Evolutionary conservation across 1,140 invertebrate genomes (phyloP), one percentile per base, ranked within the genome.

Genomic region (Geopemphigus sp.): DNA sequence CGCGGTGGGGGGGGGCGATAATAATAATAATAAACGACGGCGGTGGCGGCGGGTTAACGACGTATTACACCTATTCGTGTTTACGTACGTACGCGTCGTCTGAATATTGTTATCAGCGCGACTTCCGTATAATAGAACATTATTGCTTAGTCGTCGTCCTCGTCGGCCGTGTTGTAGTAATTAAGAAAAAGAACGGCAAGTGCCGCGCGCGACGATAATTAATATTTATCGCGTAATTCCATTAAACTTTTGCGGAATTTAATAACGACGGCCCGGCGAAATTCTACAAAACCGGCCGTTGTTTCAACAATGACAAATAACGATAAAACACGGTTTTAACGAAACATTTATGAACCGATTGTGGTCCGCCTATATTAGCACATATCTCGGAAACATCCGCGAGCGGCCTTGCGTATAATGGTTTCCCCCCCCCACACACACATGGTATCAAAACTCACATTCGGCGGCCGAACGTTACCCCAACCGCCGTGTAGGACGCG

Each of bases 181-280:
- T 78, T 78, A 78, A 78, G 74, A 78, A 78, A 76, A 78, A 78
- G 57, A 78, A 78, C 54, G 73, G 54, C 53, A 59, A 76, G 57
- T 50, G 45, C n/a, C n/a, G n/a, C n/a, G n/a, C 56, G 24, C 56
- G 61, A 63, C 47, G 39, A 78, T 78, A 78, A 78, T 78, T 78
- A 78, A 78, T 78, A 78, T 78, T 78, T 78, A 78, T 78, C 56
- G 57, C 50, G 45, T 61, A 78, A 78, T 78, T 78, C 74, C 74
- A 78, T 78, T 78, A 78, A 78, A 63, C 22, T 78, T 39, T 63
- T 47, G 39, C 5, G 74, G 74, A 78, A 78, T 78, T 78, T 78
- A 78, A 78, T 78, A 78, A 63, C 57, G 39, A 1, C 29, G 22
- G 39, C 39, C 22, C 22, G n/a, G 10, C 24, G 26, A 78, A 24